These are phyloP conservation scores for Agrochola lota DNA, from an alignment of 2,888 invertebrate species.

Conservation along the genomic window DNA sequence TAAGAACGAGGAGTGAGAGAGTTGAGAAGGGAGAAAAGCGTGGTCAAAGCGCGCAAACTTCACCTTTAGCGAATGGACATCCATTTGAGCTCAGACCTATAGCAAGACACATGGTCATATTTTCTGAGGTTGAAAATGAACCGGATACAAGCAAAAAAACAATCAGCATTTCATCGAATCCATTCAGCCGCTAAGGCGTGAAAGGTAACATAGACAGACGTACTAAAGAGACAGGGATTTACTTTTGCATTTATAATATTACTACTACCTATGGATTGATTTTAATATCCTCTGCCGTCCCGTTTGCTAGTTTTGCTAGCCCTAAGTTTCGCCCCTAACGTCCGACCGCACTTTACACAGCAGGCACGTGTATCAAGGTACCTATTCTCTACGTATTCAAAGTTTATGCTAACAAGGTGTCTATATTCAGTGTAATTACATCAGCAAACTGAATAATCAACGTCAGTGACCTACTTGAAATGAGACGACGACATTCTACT, in stretches of 20 bases:
- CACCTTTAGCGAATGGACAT: too few species aligned
- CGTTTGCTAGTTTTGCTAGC: too few species aligned
- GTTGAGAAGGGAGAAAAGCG: too few species aligned
- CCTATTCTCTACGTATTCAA: constrained; percentile 32
- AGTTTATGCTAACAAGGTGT: constrained; percentile 53
- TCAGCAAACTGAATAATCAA: constrained; percentile 47
- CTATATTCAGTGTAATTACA: constrained; percentile 56
- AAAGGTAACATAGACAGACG: not conserved
- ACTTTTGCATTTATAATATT: not conserved
- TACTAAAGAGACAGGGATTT: not conserved
- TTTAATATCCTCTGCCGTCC: not conserved
- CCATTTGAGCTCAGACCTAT: too few species aligned
- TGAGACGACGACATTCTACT: constrained; percentile 1
- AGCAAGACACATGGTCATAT: too few species aligned
- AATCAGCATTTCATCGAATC: not conserved
- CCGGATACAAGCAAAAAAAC: too few species aligned
- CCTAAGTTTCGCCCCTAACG: not conserved
- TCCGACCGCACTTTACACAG: not conserved
- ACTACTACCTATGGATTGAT: not conserved
- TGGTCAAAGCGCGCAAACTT: too few species aligned
- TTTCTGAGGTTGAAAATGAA: too few species aligned
- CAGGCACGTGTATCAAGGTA: not conserved
- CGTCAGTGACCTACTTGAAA: constrained; percentile 22
- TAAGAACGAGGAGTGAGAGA: too few species aligned
- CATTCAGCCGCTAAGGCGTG: not conserved